phyloP scores from a whole-genome alignment of 1,140 invertebrate genomes.

The Sogatella furcifera region DNA sequence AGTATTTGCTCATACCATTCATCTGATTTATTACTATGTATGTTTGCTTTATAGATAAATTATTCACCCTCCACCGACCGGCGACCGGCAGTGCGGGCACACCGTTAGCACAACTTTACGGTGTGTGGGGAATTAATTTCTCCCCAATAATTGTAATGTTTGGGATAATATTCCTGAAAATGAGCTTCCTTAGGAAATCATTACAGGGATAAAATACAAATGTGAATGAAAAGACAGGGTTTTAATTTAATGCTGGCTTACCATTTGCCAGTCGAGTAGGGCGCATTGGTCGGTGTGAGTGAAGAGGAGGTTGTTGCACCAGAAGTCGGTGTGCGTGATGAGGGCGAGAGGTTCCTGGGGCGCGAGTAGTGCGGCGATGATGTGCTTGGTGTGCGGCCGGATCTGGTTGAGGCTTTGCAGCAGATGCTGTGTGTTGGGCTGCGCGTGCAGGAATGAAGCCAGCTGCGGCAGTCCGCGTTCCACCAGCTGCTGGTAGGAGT shows the following conservation, averaged over 20 bases:
- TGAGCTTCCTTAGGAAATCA: too few relatives aligned
- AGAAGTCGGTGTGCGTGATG: slow-evolving; percentile 70
- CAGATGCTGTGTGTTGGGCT: slow-evolving; percentile 42
- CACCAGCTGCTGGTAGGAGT: slow-evolving; percentile 64
- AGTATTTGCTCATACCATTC: too few relatives aligned
- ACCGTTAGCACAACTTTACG: too few relatives aligned
- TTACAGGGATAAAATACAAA: too few relatives aligned
- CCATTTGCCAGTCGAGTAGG: slow-evolving; percentile 76
- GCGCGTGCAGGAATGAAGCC: slow-evolving; percentile 52
- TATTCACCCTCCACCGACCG: too few relatives aligned
- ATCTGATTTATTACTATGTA: too few relatives aligned
- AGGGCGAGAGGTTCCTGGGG: slow-evolving; percentile 54
- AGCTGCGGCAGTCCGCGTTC: slow-evolving; percentile 61
- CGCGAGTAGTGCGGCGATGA: slow-evolving; percentile 50
- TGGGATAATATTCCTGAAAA: too few relatives aligned
- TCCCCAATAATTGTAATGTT: too few relatives aligned
- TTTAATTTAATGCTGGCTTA: not conserved
- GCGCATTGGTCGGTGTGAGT: slow-evolving; percentile 44
- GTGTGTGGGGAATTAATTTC: too few relatives aligned
- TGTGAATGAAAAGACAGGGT: too few relatives aligned
- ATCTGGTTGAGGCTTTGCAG: slow-evolving; percentile 41
- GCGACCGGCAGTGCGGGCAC: too few relatives aligned
- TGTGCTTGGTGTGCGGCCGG: slow-evolving; percentile 44
- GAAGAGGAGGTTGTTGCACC: slow-evolving; percentile 71
- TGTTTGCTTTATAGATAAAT: too few relatives aligned